Evolutionary conservation across 2,797 vertebrate genomes (phyloP), one percentile per base, ranked within the genome.

Genomic region (Lutjanus campechanus): DNA sequence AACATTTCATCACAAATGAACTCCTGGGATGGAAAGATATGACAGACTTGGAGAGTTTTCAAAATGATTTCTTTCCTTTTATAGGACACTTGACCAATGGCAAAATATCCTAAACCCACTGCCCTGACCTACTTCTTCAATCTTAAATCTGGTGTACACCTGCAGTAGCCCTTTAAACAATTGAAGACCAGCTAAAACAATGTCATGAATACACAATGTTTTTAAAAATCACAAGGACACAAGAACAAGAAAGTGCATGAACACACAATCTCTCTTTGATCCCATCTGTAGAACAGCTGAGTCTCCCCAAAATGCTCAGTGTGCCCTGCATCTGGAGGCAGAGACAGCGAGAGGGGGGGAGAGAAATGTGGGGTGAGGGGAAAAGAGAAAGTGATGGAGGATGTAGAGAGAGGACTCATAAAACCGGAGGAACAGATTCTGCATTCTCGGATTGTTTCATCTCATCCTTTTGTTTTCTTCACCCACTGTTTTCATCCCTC

Each of bases 251-350:
- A 63, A 50, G 69, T 55, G 47, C 46, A 78, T 12, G 41, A 36
- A 61, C 68, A 71, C 46, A 77, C 20, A 77, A 22, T 61, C 36
- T 61, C 2, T 67, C 74, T 93, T 84, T 91, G 87, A 88, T 88
- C 81, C 53, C 93, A 93, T 92, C 87, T 93, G 90, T 72, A 66
- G 61, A 86, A 77, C 91, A 92, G 88, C 86, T 90, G 86, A 91
- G 73, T 82, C 40, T 54, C 73, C 73, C 58, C 67, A 56, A 88
- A 76, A 78, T 8, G 50, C 50, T 69, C 49, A 44, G 25, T 66
- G 70, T 66, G 10, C 41, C 41, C 73, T 56, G 40, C 79, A 86
- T 89, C 76, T 89, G 86, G 75, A 87, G 64, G 13, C 46, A 69
- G 47, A 79, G 44, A 54, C 25, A 41, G 43, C 58, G 53, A 79